These are phyloP conservation scores for Gila orcuttii DNA, from an alignment of 2,113 vertebrate species.

Conservation along the genomic window DNA sequence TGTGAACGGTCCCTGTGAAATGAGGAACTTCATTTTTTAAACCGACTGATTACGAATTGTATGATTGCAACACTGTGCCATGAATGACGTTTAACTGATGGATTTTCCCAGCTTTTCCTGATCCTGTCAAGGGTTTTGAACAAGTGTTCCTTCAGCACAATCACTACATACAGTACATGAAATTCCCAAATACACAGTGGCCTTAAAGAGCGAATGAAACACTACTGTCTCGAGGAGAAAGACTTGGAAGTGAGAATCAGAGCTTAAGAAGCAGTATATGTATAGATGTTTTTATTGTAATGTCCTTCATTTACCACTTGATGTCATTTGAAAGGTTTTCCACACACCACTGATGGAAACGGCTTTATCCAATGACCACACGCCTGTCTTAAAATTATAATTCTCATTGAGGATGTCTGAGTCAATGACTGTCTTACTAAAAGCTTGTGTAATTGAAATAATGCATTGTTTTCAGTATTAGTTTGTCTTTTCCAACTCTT, in stretches of 20 bases:
- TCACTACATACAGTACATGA: neutral
- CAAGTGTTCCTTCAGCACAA: constrained; percentile 64
- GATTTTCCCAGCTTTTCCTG: neutral
- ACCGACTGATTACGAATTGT: constrained; percentile 58
- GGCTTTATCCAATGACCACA: constrained; percentile 37
- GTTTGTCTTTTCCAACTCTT: constrained; percentile 62
- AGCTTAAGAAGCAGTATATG: constrained; percentile 12
- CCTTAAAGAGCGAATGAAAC: neutral
- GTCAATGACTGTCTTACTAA: constrained; percentile 28
- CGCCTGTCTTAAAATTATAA: too few relatives aligned
- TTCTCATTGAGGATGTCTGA: neutral
- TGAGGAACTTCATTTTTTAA: constrained; percentile 33
- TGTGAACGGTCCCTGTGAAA: constrained; percentile 51
- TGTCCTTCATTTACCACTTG: constrained; percentile 46
- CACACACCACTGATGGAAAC: constrained; percentile 62
- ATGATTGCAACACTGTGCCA: constrained; percentile 68
- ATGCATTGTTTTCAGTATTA: constrained; percentile 62
- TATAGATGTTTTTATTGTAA: constrained; percentile 55
- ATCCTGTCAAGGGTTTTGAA: neutral
- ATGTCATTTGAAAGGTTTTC: constrained; percentile 53
- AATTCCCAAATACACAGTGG: neutral
- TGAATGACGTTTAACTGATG: constrained; percentile 47
- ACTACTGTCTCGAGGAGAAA: constrained; percentile 64
- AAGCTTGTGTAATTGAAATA: constrained; percentile 51
- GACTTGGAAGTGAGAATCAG: constrained; percentile 64